Evolutionary conservation across 2,797 vertebrate genomes (phyloP), one percentile per base, ranked within the genome.

Genomic region (Micromesistius poutassou): DNA sequence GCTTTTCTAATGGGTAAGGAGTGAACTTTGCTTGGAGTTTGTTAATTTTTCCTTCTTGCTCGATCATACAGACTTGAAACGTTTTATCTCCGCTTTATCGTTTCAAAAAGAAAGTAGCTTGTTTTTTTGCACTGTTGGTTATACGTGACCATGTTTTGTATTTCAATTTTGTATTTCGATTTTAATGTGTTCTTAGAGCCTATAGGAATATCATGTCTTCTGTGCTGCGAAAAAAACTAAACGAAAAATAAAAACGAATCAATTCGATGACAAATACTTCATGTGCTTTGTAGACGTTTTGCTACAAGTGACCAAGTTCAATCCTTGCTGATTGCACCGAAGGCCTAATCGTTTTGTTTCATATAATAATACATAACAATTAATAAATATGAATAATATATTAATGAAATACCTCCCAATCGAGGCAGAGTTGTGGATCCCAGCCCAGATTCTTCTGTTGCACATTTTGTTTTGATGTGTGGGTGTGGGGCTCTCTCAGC

Each of bases 1-100:
- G 66, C 84, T 86, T 88, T 86, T 85, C 83, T 25, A 83, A 84
- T 88, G 87, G 87, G 88, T 89, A 87, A 91, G 89, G 76, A 79
- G 81, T 76, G 30, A 86, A 90, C 86, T 91, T 91, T 86, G 81
- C 71, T 40, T 74, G 74, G 86, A 91, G 84, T 90, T 90, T 87
- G 81, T 85, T 82, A 87, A 81, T 31, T 72, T 71, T 36, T 12
- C 3, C 22, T 10, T n/a, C 8, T 25, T 22, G 9, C 16, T 73
- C 35, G n/a, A n/a, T 73, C 19, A n/a, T 55, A 19, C 46, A 55
- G 16, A 55, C 16, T 19, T 22, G 6, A 55, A 46, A 35, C 33
- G 33, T 35, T 35, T 35, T 42, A 8, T 10, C 46, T 55, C 46
- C 46, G 46, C 46, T 55, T 55, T 6, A 16, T 13, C 42, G 33